phyloP scores from a whole-genome alignment of 2,113 vertebrate genomes.

The Calidris pygmaea region DNA sequence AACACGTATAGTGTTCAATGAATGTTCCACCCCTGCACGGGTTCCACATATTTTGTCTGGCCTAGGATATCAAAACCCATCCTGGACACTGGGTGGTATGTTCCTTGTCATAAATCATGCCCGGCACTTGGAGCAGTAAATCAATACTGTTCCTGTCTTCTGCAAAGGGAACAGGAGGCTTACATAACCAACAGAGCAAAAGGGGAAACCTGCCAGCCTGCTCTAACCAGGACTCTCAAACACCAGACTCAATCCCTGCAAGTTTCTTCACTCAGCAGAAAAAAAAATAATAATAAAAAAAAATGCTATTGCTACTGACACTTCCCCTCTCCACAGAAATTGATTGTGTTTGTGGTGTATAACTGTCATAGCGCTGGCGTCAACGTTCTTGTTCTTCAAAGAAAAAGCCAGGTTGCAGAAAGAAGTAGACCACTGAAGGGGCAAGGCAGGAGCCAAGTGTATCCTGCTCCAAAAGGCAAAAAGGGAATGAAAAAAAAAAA shows the following conservation, averaged over 20 bases:
- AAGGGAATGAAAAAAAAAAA: background rate
- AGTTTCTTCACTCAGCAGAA: background rate
- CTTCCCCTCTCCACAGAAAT: background rate
- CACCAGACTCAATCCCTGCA: background rate
- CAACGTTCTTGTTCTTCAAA: background rate
- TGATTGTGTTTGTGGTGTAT: background rate
- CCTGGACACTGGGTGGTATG: constrained; percentile 2
- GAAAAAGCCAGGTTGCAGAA: background rate
- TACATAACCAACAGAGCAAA: constrained; percentile 17
- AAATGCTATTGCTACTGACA: background rate
- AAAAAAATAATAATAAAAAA: background rate
- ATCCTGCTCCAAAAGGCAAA: background rate
- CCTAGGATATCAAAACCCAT: background rate
- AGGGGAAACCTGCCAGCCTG: constrained; percentile 18
- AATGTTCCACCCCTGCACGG: background rate
- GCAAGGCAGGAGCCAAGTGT: background rate
- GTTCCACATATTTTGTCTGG: background rate
- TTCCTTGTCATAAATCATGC: constrained; percentile 64
- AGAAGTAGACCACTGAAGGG: background rate
- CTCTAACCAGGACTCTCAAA: background rate
- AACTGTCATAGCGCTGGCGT: background rate
- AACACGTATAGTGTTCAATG: background rate
- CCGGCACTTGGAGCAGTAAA: constrained; percentile 27
- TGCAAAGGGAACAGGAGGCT: constrained; percentile 30
- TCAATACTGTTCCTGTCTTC: constrained; percentile 51